Conservation (phyloP, 2,888 invertebrate species). For the Nycteola revayana region DNA sequence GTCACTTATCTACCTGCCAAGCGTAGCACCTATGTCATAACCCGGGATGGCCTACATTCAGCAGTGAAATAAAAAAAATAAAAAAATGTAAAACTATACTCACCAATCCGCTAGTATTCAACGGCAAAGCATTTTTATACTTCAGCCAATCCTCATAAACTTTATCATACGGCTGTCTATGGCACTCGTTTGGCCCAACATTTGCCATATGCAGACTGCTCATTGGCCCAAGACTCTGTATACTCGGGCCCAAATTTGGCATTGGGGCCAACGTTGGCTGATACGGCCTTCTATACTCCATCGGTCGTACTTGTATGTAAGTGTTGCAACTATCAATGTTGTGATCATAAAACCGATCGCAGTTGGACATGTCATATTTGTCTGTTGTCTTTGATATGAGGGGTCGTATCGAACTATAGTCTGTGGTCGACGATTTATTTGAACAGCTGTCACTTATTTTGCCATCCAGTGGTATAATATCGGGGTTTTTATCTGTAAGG, state of each 20-base stretch:
- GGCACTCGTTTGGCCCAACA: constrained; percentile 59
- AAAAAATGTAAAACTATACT: constrained; percentile 33
- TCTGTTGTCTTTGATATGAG: constrained; percentile 64
- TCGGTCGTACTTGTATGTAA: constrained; percentile 65
- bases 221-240: constrained; percentile 51
- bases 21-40: too few species aligned
- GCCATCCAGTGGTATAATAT: constrained; percentile 73
- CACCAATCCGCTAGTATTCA: constrained; percentile 71
- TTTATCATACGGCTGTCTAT: constrained; percentile 63
- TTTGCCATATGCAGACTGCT: constrained; percentile 34
- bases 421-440: constrained; percentile 70
- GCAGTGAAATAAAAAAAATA: too few species aligned
- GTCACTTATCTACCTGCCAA: too few species aligned
- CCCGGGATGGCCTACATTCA: too few species aligned
- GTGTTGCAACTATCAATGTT: constrained; percentile 64
- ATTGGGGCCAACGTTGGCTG: constrained; percentile 46
- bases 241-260: constrained; percentile 54
- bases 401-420: constrained; percentile 69
- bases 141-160: constrained; percentile 82
- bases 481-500: constrained; percentile 73
- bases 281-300: constrained; percentile 62
- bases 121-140: constrained; percentile 72
- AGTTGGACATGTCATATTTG: constrained; percentile 63
- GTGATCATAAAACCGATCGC: constrained; percentile 65
- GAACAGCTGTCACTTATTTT: constrained; percentile 75